A percentile compares a stretch with the other conserved stretches of the same genome.
These are phyloP conservation scores for Drosophila santomea DNA, from an alignment of 1,140 invertebrate genomes.

Conservation along the genomic window DNA sequence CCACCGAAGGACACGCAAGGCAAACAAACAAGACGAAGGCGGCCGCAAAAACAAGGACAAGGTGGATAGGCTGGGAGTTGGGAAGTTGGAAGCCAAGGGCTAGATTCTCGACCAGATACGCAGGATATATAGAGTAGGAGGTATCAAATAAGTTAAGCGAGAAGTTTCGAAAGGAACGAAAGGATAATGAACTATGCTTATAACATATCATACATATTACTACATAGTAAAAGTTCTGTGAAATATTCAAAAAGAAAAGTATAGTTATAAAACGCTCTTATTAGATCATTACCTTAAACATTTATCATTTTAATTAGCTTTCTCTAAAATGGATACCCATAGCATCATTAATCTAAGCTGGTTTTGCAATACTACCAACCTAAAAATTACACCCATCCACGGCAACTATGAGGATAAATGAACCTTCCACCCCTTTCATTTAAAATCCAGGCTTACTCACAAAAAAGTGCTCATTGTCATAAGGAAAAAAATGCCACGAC, in stretches of 20 bases:
- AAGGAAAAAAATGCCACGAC: constrained; percentile 20
- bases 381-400: constrained; percentile 11
- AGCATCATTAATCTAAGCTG: constrained; percentile 14
- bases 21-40: constrained; percentile 48
- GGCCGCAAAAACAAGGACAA: constrained; percentile 44
- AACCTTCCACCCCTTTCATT: constrained; percentile 4
- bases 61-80: background rate
- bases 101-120: constrained; percentile 22
- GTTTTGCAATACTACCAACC: constrained; percentile 13
- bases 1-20: constrained; percentile 54
- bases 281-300: no score
- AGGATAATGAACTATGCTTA: no score
- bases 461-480: constrained; percentile 14
- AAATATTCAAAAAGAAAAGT: background rate
- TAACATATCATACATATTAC: constrained; percentile 8
- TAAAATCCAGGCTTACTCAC: background rate
- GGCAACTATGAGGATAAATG: constrained; percentile 20
- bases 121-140: constrained; percentile 28
- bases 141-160: constrained; percentile 30
- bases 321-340: no score
- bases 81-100: no score
- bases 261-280: no score
- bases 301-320: background rate
- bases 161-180: background rate
- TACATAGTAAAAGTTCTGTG: background rate